Evolutionary conservation across 2,113 vertebrate species (phyloP).

Genomic region (Pyrgilauda ruficollis): DNA sequence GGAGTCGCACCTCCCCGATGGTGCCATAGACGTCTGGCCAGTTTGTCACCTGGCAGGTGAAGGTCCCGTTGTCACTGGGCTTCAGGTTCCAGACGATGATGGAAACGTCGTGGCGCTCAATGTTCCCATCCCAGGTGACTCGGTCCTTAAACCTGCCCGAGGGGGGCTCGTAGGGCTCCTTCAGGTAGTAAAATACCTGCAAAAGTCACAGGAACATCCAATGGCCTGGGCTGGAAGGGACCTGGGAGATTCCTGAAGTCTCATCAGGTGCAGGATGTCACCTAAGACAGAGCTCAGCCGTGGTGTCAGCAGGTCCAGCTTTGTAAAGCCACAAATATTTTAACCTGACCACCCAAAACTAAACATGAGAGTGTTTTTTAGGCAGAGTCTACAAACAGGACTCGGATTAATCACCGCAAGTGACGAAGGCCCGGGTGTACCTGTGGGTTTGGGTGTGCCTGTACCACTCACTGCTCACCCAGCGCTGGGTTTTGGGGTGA

Average conservation of each 20-base stretch:
- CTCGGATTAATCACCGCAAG: accelerated
- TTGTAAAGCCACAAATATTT: background rate
- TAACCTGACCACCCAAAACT: background rate
- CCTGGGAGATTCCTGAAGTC: background rate
- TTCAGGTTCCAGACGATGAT: constrained; percentile 83
- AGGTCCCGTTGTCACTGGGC: constrained; percentile 88
- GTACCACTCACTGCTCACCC: background rate
- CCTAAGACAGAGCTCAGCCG: background rate
- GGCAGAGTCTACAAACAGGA: background rate
- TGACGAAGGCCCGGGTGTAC: background rate
- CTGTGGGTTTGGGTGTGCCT: background rate
- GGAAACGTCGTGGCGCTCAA: constrained; percentile 79
- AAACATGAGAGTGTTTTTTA: background rate
- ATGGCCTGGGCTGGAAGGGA: background rate
- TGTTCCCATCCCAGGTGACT: constrained; percentile 85
- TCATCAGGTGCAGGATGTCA: background rate
- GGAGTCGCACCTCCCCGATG: constrained; percentile 80
- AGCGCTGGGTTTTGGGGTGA: background rate
- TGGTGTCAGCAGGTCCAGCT: background rate
- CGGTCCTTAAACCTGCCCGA: constrained; percentile 80
- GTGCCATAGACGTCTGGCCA: constrained; percentile 85
- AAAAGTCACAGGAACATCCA: background rate
- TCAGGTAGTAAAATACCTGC: constrained; percentile 86
- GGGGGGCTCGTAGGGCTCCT: constrained; percentile 65
- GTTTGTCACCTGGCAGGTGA: constrained; percentile 90